Base-by-base conservation (phyloP, 2,113 vertebrate genomes). In the Gymnobelideus leadbeateri region DNA sequence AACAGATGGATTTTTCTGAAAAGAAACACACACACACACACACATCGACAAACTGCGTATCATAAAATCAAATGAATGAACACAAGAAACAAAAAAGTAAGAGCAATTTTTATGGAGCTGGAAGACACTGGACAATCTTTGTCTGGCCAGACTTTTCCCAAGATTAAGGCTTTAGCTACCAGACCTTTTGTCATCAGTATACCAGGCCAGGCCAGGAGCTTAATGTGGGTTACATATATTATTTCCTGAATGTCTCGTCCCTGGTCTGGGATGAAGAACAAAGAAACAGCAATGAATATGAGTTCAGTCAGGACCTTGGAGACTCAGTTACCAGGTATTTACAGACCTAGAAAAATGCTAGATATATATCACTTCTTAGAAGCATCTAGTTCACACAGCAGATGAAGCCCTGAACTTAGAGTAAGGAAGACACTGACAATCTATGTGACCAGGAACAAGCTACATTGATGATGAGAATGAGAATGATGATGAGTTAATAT, bases 41-140 rank as follows among this genome's bases (percentile, higher is more conserved):
- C 19, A 51, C 55, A 54, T 93, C 16, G 16, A 96, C 0, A 1
- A 84, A 55, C 50, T 77, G 91, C 89, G 53, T 37, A 21, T 91
- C 0, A 0, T 92, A 92, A 89, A 97, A 68, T 93, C 84, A 91
- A 94, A 96, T 51, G 68, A 77, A 77, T n/a, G 37, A 77, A n/a
- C 19, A 43, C 37, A 43, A 77, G 68, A 37, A 11, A 68, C 61
- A n/a, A 68, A 68, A 61, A 37, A 68, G 25, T 57, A 57, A 57
- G 12, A 68, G 14, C 61, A 12, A 68, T 14, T 31, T n/a, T 37
- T 68, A 3, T 68, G 61, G 61, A 0, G 12, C n/a, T 77, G n/a
- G 16, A 21, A 43, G 37, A 16, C 19, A 43, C 1, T 19, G 68
- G 37, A n/a, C 4, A 77, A 77, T n/a, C 37, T 77, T 21, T 77